A percentile compares a stretch with the other conserved stretches of the same genome.
Conservation (phyloP, 2,797 vertebrate genomes). For the Arctocebus calabarensis region DNA sequence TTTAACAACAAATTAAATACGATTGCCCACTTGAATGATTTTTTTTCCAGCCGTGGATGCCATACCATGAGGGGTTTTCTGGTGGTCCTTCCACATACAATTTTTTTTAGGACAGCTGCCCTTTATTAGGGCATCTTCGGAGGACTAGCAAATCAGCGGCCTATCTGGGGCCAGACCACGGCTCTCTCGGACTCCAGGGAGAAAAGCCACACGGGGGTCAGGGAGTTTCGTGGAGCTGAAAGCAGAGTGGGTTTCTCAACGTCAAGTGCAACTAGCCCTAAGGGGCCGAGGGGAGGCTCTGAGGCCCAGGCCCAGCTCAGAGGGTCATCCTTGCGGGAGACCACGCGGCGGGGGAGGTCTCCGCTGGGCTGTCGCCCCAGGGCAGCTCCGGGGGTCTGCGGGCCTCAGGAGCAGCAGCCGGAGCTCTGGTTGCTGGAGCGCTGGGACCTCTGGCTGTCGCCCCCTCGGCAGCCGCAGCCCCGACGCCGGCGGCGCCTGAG, state of each 20-base stretch:
- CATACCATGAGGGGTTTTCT: too few species aligned
- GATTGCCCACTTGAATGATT: too few species aligned
- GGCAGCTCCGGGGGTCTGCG: fast-evolving
- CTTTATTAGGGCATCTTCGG: slow-evolving; percentile 74
- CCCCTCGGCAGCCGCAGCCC: slow-evolving; percentile 65
- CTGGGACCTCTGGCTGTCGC: slow-evolving; percentile 69
- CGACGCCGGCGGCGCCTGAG: slow-evolving; percentile 61
- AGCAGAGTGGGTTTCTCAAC: not conserved
- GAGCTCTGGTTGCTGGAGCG: slow-evolving; percentile 31
- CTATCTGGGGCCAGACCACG: not conserved
- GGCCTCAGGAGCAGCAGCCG: slow-evolving; percentile 75
- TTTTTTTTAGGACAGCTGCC: not conserved
- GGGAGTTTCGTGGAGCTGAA: not conserved
- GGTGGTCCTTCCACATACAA: too few species aligned
- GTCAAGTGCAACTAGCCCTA: not conserved
- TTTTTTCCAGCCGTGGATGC: too few species aligned
- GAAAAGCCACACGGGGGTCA: not conserved
- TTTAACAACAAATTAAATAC: too few species aligned
- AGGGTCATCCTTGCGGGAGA: not conserved
- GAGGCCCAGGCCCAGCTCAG: not conserved
- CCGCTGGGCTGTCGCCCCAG: fast-evolving
- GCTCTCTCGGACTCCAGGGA: not conserved
- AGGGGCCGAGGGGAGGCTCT: not conserved
- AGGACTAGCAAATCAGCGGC: not conserved
- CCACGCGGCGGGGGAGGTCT: not conserved